Conservation (phyloP, 2,113 vertebrate species). For the Microcebus murinus region DNA sequence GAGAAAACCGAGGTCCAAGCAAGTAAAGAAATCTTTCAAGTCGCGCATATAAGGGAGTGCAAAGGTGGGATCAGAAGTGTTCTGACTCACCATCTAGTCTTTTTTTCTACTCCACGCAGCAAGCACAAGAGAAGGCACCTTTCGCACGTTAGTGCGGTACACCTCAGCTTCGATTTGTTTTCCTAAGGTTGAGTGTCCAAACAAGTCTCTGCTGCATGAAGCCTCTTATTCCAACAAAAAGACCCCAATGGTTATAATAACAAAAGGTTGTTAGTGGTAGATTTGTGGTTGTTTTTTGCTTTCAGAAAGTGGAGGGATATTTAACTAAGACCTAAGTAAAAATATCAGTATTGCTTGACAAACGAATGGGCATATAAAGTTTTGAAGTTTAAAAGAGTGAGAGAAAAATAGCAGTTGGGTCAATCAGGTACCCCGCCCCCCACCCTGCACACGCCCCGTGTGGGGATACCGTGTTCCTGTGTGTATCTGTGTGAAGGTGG, state of each 20-base stretch:
- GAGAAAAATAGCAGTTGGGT: background rate
- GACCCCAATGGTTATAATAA: background rate
- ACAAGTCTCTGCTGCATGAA: background rate
- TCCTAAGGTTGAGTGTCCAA: background rate
- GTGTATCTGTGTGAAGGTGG: background rate
- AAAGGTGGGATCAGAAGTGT: background rate
- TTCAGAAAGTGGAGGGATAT: slow-evolving; percentile 30
- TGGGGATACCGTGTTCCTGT: background rate
- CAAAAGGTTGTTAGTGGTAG: background rate
- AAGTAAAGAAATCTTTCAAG: background rate
- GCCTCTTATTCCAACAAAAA: background rate
- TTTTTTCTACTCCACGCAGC: too few relatives aligned
- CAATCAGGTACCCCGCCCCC: accelerated
- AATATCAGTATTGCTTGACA: slow-evolving; percentile 6
- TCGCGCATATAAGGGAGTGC: background rate
- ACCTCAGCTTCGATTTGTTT: background rate
- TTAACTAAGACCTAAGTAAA: slow-evolving; percentile 21
- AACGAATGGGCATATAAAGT: background rate
- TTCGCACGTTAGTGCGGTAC: background rate
- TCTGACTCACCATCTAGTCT: background rate
- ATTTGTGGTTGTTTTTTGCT: background rate
- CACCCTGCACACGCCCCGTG: too few relatives aligned
- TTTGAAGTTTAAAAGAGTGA: slow-evolving; percentile 26
- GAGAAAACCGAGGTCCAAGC: background rate
- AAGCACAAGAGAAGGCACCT: background rate